Percentiles rank a stretch among this genome's conserved stretches.
Conservation (phyloP, 2,888 invertebrate species). For the Drosophila lacicola region DNA sequence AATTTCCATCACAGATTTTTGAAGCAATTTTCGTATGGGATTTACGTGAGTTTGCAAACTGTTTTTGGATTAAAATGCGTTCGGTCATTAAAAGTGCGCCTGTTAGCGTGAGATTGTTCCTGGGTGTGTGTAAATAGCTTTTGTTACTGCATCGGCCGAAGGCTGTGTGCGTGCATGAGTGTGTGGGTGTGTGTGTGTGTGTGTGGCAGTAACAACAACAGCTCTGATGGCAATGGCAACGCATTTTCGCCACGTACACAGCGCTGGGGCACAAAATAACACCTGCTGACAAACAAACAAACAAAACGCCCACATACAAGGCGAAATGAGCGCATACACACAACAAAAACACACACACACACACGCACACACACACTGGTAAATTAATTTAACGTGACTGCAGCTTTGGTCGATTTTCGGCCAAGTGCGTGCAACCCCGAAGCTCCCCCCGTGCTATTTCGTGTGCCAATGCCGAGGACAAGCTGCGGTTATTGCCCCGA, state of each 20-base stretch:
- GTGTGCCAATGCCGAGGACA: constrained; percentile 69
- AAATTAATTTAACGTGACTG: constrained; percentile 82
- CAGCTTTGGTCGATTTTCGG: constrained; percentile 74
- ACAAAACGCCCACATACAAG: constrained; percentile 75
- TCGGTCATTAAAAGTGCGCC: constrained; percentile 78
- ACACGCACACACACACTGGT: constrained; percentile 50
- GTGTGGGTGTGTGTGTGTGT: constrained; percentile 13
- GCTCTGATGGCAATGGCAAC: constrained; percentile 59
- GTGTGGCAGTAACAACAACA: constrained; percentile 44
- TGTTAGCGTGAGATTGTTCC: constrained; percentile 71
- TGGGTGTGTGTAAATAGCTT: constrained; percentile 68
- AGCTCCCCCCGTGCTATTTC: constrained; percentile 13
- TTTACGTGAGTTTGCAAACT: constrained; percentile 76
- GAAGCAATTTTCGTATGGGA: constrained; percentile 48
- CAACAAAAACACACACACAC: constrained; percentile 22
- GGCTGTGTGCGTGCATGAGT: constrained; percentile 5
- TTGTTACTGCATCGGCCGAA: constrained; percentile 52
- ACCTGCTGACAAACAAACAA: constrained; percentile 78
- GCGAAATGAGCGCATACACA: constrained; percentile 66
- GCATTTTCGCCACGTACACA: constrained; percentile 75
- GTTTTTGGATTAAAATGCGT: constrained; percentile 81
- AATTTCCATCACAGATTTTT: constrained; percentile 32
- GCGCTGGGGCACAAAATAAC: constrained; percentile 73
- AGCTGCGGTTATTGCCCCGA: constrained; percentile 72
- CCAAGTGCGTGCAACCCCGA: constrained; percentile 55